phyloP scores from a whole-genome alignment of 2,888 invertebrate species.

The Apotomis betuletana region DNA sequence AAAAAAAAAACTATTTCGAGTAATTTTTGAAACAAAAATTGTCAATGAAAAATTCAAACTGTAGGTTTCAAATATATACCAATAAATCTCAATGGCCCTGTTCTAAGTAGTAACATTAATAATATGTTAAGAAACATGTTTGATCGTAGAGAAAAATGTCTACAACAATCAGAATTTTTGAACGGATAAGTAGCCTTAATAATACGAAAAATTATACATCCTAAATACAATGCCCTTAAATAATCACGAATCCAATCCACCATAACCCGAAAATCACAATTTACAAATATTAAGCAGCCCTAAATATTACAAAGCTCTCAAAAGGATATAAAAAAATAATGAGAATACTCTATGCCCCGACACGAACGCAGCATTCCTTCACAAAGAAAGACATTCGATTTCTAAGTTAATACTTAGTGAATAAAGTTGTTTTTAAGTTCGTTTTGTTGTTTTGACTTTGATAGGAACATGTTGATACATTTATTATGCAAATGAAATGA shows the following conservation, averaged over 20 bases:
- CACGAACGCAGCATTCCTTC: conserved; percentile 30
- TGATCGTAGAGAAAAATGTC: too few relatives aligned
- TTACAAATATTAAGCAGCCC: neutral
- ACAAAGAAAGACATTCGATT: neutral
- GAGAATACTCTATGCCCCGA: conserved; percentile 21
- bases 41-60: too few relatives aligned
- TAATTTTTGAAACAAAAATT: too few relatives aligned
- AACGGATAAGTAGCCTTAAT: too few relatives aligned
- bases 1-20: too few relatives aligned
- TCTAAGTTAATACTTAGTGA: neutral
- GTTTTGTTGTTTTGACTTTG: neutral
- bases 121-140: too few relatives aligned
- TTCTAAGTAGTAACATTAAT: too few relatives aligned
- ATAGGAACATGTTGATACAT: conserved; percentile 36
- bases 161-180: too few relatives aligned
- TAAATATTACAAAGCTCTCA: conserved; percentile 11
- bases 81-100: too few relatives aligned
- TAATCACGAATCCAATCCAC: neutral
- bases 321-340: conserved; percentile 35
- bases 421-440: neutral
- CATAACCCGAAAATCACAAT: neutral
- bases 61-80: too few relatives aligned
- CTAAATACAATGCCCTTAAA: too few relatives aligned
- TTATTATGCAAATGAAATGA: conserved; percentile 37
- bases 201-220: too few relatives aligned